Percentiles rank a stretch among this genome's conserved stretches.
These are phyloP conservation scores for Rhagoletis zephyria DNA, from an alignment of 1,140 invertebrate genomes.

Conservation along the genomic window DNA sequence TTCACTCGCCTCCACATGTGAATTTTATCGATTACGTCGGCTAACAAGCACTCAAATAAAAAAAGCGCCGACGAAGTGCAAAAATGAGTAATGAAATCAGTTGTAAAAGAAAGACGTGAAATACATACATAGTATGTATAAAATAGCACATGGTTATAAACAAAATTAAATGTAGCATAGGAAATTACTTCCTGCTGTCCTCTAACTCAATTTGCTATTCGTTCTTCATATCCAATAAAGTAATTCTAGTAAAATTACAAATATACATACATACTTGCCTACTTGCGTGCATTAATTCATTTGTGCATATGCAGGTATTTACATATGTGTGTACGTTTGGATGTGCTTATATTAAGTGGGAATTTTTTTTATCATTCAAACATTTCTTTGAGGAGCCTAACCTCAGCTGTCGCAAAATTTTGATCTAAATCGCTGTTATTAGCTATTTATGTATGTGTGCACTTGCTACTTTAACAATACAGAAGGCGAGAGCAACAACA, in stretches of 20 bases:
- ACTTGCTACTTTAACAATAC: not conserved
- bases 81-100: slow-evolving; percentile 25
- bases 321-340: not conserved
- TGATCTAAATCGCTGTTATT: not conserved
- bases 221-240: not conserved
- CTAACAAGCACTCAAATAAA: not conserved
- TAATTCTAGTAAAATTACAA: not conserved
- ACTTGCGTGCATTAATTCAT: not conserved
- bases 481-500: slow-evolving; percentile 1
- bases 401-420: slow-evolving; percentile 27
- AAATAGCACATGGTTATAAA: not conserved
- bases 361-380: not conserved
- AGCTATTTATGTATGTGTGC: not conserved
- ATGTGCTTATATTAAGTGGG: not conserved
- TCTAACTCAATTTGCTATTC: not conserved
- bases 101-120: not conserved
- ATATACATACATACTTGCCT: not conserved
- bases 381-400: not conserved
- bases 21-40: slow-evolving; percentile 40
- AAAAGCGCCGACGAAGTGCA: slow-evolving; percentile 30
- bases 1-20: slow-evolving; percentile 21
- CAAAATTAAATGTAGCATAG: not conserved
- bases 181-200: not conserved
- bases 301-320: not conserved
- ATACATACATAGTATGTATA: not conserved